Evolutionary conservation across 1,140 invertebrate species (phyloP).

Genomic region (Episyrphus balteatus): DNA sequence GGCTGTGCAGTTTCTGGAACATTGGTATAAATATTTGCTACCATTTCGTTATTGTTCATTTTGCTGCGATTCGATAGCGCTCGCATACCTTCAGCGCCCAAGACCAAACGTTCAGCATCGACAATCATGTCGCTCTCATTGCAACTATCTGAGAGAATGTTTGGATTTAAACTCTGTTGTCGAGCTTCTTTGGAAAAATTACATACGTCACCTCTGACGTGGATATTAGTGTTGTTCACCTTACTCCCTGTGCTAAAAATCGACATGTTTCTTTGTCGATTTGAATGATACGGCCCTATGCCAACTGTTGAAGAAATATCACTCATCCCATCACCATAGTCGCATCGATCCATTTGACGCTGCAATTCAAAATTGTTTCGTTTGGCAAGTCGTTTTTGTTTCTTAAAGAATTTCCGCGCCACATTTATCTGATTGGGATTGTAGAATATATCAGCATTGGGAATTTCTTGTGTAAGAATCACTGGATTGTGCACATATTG

Average conservation of each 20-base stretch:
- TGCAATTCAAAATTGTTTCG: slow-evolving; percentile 60
- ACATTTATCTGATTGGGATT: slow-evolving; percentile 88
- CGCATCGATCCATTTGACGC: slow-evolving; percentile 44
- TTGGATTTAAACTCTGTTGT: slow-evolving; percentile 41
- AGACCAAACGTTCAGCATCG: slow-evolving; percentile 29
- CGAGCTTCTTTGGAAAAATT: slow-evolving; percentile 23
- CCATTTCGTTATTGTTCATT: slow-evolving; percentile 34
- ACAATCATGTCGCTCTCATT: slow-evolving; percentile 37
- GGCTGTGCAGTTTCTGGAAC: slow-evolving; percentile 56
- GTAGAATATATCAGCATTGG: slow-evolving; percentile 70
- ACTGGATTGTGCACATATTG: slow-evolving; percentile 43
- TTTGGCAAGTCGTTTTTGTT: slow-evolving; percentile 65
- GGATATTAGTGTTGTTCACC: slow-evolving; percentile 68
- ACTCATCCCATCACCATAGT: slow-evolving; percentile 43
- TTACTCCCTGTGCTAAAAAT: slow-evolving; percentile 52
- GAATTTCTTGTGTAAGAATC: slow-evolving; percentile 19
- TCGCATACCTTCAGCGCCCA: slow-evolving; percentile 28
- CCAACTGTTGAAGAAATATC: slow-evolving; percentile 43
- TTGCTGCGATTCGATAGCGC: slow-evolving; percentile 17
- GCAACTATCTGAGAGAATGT: slow-evolving; percentile 48
- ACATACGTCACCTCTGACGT: slow-evolving; percentile 49
- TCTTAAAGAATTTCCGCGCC: slow-evolving; percentile 83
- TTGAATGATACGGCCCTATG: slow-evolving; percentile 31
- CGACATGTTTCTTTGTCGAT: slow-evolving; percentile 47
- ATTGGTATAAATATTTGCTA: slow-evolving; percentile 64